These are phyloP conservation scores for Rhagophthalmus giganteus DNA, from an alignment of 2,888 invertebrate genomes.

Conservation along the genomic window DNA sequence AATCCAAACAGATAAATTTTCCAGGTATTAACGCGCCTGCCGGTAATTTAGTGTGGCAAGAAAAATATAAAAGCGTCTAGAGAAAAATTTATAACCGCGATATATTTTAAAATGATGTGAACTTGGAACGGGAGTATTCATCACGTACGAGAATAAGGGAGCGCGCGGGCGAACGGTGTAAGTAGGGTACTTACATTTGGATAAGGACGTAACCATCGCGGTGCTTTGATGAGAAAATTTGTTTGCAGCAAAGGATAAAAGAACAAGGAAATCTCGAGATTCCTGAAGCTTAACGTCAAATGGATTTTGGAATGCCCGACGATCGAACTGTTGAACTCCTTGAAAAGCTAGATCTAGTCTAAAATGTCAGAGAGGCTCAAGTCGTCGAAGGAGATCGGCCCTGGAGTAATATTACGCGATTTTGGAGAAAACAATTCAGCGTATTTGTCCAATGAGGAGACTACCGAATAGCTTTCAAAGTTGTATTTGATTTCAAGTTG, in stretches of 20 bases:
- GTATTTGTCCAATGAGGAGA: slow-evolving; percentile 9
- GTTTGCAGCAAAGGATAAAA: slow-evolving; percentile 12
- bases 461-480: slow-evolving; percentile 10
- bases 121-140: slow-evolving; percentile 5
- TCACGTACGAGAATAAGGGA: slow-evolving; percentile 16
- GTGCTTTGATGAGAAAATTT: slow-evolving; percentile 21
- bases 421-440: slow-evolving; percentile 21
- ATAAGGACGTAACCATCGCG: slow-evolving; percentile 14
- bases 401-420: slow-evolving; percentile 21
- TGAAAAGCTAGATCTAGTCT: slow-evolving; percentile 26
- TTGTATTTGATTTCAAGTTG: slow-evolving; percentile 12
- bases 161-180: too few relatives aligned
- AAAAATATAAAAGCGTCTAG: slow-evolving; percentile 24
- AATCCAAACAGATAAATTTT: slow-evolving; percentile 22
- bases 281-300: slow-evolving; percentile 22
- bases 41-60: slow-evolving; percentile 22
- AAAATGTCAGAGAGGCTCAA: slow-evolving; percentile 28
- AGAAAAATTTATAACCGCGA: slow-evolving; percentile 17
- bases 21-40: slow-evolving; percentile 20
- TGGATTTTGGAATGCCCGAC: slow-evolving; percentile 26
- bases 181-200: slow-evolving; percentile 7
- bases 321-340: slow-evolving; percentile 21
- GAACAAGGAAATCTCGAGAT: slow-evolving; percentile 1
- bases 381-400: slow-evolving; percentile 22
- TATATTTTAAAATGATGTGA: slow-evolving; percentile 20